Conservation (phyloP, 2,888 invertebrate species). For the Microplitis manilae region DNA sequence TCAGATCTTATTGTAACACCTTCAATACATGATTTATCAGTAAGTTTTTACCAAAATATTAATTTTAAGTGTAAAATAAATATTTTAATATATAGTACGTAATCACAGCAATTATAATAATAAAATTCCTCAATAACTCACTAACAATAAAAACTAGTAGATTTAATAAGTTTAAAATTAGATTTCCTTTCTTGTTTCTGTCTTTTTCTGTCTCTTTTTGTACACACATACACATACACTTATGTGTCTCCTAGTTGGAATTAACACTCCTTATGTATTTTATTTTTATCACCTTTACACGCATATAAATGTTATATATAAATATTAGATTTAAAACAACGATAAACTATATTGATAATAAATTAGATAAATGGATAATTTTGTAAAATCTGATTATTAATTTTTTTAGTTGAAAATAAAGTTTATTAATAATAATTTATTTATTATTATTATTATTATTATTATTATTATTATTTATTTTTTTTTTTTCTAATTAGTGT, state of each 20-base stretch:
- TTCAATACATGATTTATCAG: constrained; percentile 69
- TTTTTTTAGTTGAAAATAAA: too few relatives aligned
- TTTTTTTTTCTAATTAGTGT: too few relatives aligned
- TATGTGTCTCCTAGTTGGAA: not conserved
- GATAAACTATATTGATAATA: not conserved
- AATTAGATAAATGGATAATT: too few relatives aligned
- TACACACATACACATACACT: constrained; percentile 39
- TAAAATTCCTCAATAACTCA: constrained; percentile 6
- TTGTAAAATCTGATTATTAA: too few relatives aligned
- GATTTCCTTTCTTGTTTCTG: constrained; percentile 35
- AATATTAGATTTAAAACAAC: constrained; percentile 6
- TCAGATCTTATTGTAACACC: constrained; percentile 68
- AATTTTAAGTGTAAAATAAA: not conserved
- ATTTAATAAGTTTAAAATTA: constrained; percentile 27
- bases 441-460: too few relatives aligned
- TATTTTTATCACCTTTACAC: not conserved
- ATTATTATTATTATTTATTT: too few relatives aligned
- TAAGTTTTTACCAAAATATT: constrained; percentile 54
- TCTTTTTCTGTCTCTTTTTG: constrained; percentile 38
- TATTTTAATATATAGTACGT: not conserved
- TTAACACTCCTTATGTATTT: constrained; percentile 25
- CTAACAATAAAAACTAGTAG: constrained; percentile 23
- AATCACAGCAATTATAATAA: not conserved
- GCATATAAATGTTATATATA: constrained; percentile 25
- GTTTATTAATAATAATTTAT: too few relatives aligned